Percentiles rank a stretch among this genome's conserved stretches.
Conservation (phyloP, 2,113 vertebrate species). For the Atractosteus spatula region DNA sequence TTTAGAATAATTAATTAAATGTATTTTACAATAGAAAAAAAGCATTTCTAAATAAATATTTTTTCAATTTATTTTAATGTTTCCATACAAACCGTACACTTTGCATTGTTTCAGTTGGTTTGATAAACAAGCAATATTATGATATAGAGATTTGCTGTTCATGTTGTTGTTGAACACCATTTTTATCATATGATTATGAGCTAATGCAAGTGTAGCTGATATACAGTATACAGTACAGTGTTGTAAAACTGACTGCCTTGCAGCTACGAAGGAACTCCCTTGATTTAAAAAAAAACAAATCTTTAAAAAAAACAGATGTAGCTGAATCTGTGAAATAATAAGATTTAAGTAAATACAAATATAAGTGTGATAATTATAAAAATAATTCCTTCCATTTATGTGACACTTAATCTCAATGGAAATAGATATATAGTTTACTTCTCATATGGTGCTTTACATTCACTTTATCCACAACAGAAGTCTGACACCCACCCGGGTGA, state of each 20-base stretch:
- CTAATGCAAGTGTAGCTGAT: neutral
- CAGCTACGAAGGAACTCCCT: neutral
- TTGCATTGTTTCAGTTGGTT: conserved; percentile 10
- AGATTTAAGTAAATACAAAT: no score
- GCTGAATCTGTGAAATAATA: no score
- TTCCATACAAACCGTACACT: conserved; percentile 15
- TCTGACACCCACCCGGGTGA: no score
- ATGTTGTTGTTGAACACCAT: no score
- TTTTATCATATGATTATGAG: neutral
- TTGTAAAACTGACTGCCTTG: neutral
- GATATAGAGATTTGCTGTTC: neutral
- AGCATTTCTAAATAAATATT: conserved; percentile 19
- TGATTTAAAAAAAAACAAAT: neutral
- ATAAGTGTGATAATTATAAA: no score
- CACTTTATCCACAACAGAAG: no score
- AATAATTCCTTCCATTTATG: no score
- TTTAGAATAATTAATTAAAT: neutral
- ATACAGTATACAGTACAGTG: neutral
- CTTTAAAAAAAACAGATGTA: neutral
- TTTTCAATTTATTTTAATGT: neutral
- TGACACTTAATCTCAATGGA: no score
- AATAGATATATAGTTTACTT: no score
- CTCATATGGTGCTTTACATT: no score
- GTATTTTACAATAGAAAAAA: conserved; percentile 8
- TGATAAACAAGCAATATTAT: conserved; percentile 9